Evolutionary conservation across 1,140 invertebrate species (phyloP).

Genomic region (Papilio polytes): DNA sequence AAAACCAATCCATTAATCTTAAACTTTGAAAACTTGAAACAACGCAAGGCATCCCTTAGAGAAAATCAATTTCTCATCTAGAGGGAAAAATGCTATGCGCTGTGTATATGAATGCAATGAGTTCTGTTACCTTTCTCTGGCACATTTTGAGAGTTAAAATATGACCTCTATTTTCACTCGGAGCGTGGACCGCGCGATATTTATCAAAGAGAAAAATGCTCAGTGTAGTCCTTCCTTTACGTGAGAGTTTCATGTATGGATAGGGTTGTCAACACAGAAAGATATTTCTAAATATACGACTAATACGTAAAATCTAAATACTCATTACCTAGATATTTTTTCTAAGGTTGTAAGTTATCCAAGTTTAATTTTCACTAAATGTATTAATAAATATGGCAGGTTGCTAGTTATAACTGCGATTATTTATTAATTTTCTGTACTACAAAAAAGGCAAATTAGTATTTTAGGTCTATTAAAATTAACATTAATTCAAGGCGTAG

Average conservation of each 20-base stretch:
- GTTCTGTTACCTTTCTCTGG: conserved; percentile 27
- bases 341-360: too few species aligned
- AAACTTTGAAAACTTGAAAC: background rate
- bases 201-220: conserved; percentile 43
- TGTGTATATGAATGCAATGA: conserved; percentile 29
- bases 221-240: conserved; percentile 34
- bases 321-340: too few species aligned
- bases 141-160: conserved; percentile 44
- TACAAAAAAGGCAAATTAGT: too few species aligned
- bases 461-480: too few species aligned
- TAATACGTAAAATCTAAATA: too few species aligned
- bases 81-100: background rate
- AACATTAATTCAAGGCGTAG: background rate
- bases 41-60: background rate
- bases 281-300: too few species aligned
- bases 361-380: too few species aligned
- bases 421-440: too few species aligned
- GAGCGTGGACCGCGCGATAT: conserved; percentile 41
- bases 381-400: too few species aligned
- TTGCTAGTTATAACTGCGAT: too few species aligned
- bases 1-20: background rate
- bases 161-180: conserved; percentile 41
- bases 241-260: conserved; percentile 32
- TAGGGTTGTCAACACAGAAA: conserved; percentile 5
- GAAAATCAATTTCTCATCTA: background rate